A percentile compares a stretch with the other conserved stretches of the same genome.
Conservation (phyloP, 2,888 invertebrate genomes). For the Cantharis rustica region DNA sequence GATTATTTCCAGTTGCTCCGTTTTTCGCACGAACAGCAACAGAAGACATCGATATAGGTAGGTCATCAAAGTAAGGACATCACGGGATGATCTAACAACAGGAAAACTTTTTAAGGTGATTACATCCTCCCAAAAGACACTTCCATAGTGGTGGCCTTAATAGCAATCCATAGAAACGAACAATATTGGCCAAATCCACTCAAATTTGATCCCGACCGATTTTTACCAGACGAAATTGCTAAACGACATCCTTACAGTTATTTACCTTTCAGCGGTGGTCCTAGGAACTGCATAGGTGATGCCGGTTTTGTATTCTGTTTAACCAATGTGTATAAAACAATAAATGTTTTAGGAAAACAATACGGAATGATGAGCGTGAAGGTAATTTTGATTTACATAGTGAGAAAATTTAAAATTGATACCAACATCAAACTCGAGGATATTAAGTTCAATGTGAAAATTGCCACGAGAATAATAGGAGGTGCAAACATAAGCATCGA, state of each 20-base stretch:
- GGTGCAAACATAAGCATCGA: conserved; percentile 41
- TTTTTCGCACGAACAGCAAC: neutral
- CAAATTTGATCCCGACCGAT: conserved; percentile 64
- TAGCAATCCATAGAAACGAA: conserved; percentile 59
- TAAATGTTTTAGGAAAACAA: conserved; percentile 43
- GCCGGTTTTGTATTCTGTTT: no score
- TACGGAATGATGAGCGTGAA: conserved; percentile 55
- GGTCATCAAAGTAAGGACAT: neutral
- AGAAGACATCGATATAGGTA: conserved; percentile 36
- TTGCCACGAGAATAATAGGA: conserved; percentile 42
- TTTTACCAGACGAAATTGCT: conserved; percentile 58
- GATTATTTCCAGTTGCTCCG: neutral
- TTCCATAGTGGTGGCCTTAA: conserved; percentile 55
- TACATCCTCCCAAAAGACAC: conserved; percentile 5
- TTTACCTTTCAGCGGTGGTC: conserved; percentile 59
- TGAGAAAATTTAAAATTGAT: conserved; percentile 46
- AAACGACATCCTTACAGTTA: conserved; percentile 58
- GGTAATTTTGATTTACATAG: conserved; percentile 46
- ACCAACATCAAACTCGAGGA: conserved; percentile 38
- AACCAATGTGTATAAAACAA: no score
- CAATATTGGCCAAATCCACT: conserved; percentile 63
- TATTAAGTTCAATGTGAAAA: conserved; percentile 39
- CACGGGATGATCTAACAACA: no score
- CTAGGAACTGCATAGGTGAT: conserved; percentile 59
- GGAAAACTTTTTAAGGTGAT: conserved; percentile 4